Evolutionary conservation across 2,113 vertebrate genomes (phyloP), one percentile per base, ranked within the genome.

Genomic region (Cettia cetti): DNA sequence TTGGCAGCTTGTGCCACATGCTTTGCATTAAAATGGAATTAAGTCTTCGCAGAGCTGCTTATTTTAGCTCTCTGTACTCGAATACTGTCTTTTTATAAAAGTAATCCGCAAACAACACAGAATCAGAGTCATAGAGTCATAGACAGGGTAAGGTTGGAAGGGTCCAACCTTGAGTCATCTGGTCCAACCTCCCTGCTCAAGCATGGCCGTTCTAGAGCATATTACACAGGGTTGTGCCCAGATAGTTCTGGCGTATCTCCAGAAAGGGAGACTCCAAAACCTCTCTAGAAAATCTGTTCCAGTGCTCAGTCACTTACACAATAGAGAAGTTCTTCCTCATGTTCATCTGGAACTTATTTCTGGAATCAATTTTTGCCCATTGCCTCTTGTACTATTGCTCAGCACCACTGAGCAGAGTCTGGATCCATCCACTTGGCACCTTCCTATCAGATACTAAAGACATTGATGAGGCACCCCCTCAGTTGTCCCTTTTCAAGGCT

Each of bases 231-330:
- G 9, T 8, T 57, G 22, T 19, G 7, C 12, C 31, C 31, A 13
- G 31, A 14, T 5, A 2, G 13, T n/a, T 66, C 39, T 53, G 30
- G 19, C 53, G 21, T 53, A 24, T 39, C 20, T 30, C 16, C 28
- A n/a, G 15, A 12, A 23, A n/a, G 15, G 6, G 15, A 74, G 5
- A n/a, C 6, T 52, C 52, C 11, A 39, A 17, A 81, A 8, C 6
- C 11, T 30, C 37, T 52, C 37, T 4, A 8, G 10, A 23, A 8
- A 52, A 39, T 59, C 23, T 66, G 23, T 59, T 74, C 23, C 15
- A 39, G 27, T 50, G 37, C 6, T 9, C 0, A 0, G 7, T 22
- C 39, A 30, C 9, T 28, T 9, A 7, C 5, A 28, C 13, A n/a
- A 5, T 5, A 44, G 11, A 24, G 8, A 44, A 13, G 15, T 17